Evolutionary conservation across 2,888 invertebrate species (phyloP), one percentile per base, ranked within the genome.

Genomic region (Trissonchulus latispiculum): DNA sequence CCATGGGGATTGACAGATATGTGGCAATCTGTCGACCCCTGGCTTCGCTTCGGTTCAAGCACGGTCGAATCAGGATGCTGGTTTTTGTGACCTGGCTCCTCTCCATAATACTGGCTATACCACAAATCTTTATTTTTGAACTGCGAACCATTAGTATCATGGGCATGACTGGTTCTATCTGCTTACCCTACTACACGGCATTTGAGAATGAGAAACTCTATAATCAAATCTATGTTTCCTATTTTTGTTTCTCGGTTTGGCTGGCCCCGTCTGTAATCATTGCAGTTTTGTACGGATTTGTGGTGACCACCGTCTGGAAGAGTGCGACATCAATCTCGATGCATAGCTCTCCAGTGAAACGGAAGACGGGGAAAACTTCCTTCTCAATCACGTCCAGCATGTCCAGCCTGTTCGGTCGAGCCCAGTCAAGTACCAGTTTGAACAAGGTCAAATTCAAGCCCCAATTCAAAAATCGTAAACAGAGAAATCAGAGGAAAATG

Each of bases 21-120:
- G 67, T 84, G 78, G 86, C 86, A 31, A 86, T 87, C 75, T 86
- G 86, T 77, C 83, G 84, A 75, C 90, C 90, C 0, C 83, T 90
- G 75, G 88, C 87, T 73, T 88, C 88, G 78, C 89, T 89, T 80
- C 82, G 81, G 2, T 81, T 81, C 82, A 80, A 80, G 15, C 78
- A 78, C 66, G 78, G 78, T 74, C 80, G 79, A 68, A 82, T 80
- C 1, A 83, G 84, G 75, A 75, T 84, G 8, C 84, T 85, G 81
- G 83, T 85, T 8, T 76, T 77, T 15, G 76, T 81, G 28, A 86
- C 86, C 1, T 86, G 86, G 86, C 66, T 80, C 1, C 72, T 84
- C 3, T 82, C 86, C 2, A 74, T 84, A 15, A 70, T 85, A 1
- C 84, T 85, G 76, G 81, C 85, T 36, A 76, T 82, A 2, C 86